Percentiles rank a stretch among this genome's conserved stretches.
Evolutionary conservation across 2,113 vertebrate genomes (phyloP).

Genomic region (Proteles cristata): DNA sequence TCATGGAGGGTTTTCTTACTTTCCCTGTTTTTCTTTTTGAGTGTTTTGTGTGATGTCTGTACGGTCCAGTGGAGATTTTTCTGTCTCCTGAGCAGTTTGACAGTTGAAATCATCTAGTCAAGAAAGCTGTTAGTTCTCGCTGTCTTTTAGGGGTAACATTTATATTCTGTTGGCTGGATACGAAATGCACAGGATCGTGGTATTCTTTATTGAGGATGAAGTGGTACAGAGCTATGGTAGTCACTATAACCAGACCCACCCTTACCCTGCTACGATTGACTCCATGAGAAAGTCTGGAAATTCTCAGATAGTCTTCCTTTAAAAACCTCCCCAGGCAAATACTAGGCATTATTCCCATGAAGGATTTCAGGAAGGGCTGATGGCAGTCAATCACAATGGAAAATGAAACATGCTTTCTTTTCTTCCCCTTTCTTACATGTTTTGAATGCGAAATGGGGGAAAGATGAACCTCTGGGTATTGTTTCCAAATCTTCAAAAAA

Average conservation of each 20-base stretch:
- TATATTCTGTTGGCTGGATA: neutral
- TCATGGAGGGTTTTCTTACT: slow-evolving; percentile 30
- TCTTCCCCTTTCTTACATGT: neutral
- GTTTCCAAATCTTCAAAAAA: slow-evolving; percentile 16
- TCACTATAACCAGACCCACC: neutral
- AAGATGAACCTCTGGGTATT: neutral
- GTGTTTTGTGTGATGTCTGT: neutral
- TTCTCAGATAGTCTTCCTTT: neutral
- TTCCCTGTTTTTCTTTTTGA: neutral
- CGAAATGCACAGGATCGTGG: neutral
- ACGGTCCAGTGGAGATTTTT: neutral
- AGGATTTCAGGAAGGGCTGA: neutral
- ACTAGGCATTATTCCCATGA: neutral
- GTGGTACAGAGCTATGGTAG: neutral
- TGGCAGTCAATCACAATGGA: neutral
- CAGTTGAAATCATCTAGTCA: slow-evolving; percentile 14
- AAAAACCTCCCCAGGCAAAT: neutral
- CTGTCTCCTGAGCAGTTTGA: slow-evolving; percentile 43
- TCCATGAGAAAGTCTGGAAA: neutral
- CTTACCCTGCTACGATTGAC: neutral
- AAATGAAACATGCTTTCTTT: neutral
- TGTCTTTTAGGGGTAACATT: slow-evolving; percentile 17
- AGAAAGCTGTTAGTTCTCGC: neutral
- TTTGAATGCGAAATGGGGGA: neutral
- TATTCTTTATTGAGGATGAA: neutral